phyloP scores from a whole-genome alignment of 2,888 invertebrate species.

The Gymnosoma rotundatum region DNA sequence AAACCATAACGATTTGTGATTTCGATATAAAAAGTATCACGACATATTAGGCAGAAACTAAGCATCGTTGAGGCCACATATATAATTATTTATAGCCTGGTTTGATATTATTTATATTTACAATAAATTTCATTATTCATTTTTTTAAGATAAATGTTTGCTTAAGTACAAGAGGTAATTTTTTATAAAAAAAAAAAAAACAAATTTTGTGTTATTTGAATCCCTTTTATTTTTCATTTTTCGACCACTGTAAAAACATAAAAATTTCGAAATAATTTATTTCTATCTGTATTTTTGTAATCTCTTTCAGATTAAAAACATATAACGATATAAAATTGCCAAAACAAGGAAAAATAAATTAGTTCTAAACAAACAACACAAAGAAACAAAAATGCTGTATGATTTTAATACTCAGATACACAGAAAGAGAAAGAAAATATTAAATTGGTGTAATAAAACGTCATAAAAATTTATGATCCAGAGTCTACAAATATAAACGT shows the following conservation, averaged over 20 bases:
- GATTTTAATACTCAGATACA: slow-evolving; percentile 10
- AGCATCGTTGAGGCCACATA: no score
- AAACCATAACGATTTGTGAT: no score
- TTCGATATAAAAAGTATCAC: no score
- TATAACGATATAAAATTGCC: neutral
- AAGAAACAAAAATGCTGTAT: slow-evolving; percentile 20
- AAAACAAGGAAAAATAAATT: slow-evolving; percentile 27
- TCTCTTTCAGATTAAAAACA: slow-evolving; percentile 54
- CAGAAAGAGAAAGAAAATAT: neutral
- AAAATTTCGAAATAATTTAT: neutral
- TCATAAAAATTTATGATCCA: slow-evolving; percentile 65
- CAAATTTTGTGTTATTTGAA: no score
- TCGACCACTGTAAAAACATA: neutral
- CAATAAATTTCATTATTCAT: no score
- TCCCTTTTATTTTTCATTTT: neutral
- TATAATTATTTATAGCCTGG: no score
- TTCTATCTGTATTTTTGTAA: slow-evolving; percentile 33
- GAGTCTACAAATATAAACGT: slow-evolving; percentile 23
- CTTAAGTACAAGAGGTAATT: no score
- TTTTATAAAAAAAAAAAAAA: no score
- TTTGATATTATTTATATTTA: no score
- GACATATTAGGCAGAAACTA: no score
- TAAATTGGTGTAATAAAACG: slow-evolving; percentile 60
- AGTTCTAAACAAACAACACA: slow-evolving; percentile 23
- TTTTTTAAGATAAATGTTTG: no score